Base-by-base conservation (phyloP, 2,113 vertebrate species). In the Tenrec ecaudatus region DNA sequence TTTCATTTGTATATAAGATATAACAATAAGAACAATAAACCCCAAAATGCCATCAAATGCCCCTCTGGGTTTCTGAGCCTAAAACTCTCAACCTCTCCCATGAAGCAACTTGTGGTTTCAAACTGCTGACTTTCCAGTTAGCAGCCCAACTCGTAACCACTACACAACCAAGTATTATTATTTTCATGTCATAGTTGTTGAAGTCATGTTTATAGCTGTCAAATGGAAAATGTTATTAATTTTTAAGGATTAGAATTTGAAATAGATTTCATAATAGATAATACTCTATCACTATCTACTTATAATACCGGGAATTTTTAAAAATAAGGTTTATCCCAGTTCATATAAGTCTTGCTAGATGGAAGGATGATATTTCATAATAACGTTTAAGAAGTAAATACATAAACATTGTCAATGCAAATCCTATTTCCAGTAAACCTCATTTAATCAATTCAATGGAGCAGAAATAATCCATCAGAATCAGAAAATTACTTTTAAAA, bases 401-500 rank as follows among this genome's bases (percentile, higher is more conserved):
- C 53, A 58, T 3, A 3, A 1, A 33, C 29, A 86, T 0, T 36
- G 6, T 31, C 8, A 71, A 71, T 4, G 77, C 6, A 95, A 92
- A 40, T 1, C 3, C 31, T 76, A 81, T 40, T 91, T 92, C 6
- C 27, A 60, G 12, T 38, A 11, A 81, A 53, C 1, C 4, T 43
- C 43, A 75, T 57, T 85, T 81, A 82, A 66, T 14, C 7, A 2
- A 84, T 25, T 10, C 7, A 9, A 36, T 29, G 6, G 58, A 36
- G 92, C 83, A 60, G 29, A 80, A 88, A 82, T 15, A 88, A 82
- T 15, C 31, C 78, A 27, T 15, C 1, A 75, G 23, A 1, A 82
- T 38, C 1, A 38, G 11, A 69, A 92, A 81, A 71, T 78, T 60
- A 62, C 43, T 79, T 84, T 95, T 81, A 89, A 53, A 47, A 89